These are phyloP conservation scores for Rhyacichthys aspro DNA, from an alignment of 2,797 vertebrate genomes.

Conservation along the genomic window DNA sequence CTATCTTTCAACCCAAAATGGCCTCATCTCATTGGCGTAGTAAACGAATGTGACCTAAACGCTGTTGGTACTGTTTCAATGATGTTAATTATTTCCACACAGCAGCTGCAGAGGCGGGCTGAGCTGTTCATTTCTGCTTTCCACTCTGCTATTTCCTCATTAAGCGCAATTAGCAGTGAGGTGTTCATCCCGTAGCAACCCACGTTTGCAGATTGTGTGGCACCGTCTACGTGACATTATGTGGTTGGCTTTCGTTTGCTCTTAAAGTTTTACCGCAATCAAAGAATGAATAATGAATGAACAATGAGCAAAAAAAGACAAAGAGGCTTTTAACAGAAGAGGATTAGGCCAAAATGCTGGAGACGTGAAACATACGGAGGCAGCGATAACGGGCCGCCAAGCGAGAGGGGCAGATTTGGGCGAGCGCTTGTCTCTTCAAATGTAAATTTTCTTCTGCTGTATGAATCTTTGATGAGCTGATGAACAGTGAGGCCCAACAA, in stretches of 20 bases:
- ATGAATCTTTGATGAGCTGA: slow-evolving; percentile 72
- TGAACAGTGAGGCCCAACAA: slow-evolving; percentile 60
- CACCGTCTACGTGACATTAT: not conserved
- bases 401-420: slow-evolving; percentile 46
- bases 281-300: slow-evolving; percentile 47
- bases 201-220: not conserved
- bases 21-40: not conserved
- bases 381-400: slow-evolving; percentile 49
- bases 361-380: slow-evolving; percentile 54
- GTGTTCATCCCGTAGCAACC: not conserved
- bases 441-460: slow-evolving; percentile 65
- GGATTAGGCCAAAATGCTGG: slow-evolving; percentile 52
- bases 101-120: slow-evolving; percentile 1
- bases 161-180: slow-evolving; percentile 2
- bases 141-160: slow-evolving; percentile 16
- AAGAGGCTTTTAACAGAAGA: slow-evolving; percentile 66
- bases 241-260: slow-evolving; percentile 10
- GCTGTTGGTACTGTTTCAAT: not conserved
- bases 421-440: slow-evolving; percentile 62
- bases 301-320: slow-evolving; percentile 38
- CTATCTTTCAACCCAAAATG: not conserved
- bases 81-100: not conserved
- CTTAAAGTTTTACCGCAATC: slow-evolving; percentile 30
- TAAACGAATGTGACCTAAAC: slow-evolving; percentile 2
- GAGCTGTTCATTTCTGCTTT: not conserved